Evolutionary conservation across 2,113 vertebrate species (phyloP), one percentile per base, ranked within the genome.

Genomic region (Helogale parvula): DNA sequence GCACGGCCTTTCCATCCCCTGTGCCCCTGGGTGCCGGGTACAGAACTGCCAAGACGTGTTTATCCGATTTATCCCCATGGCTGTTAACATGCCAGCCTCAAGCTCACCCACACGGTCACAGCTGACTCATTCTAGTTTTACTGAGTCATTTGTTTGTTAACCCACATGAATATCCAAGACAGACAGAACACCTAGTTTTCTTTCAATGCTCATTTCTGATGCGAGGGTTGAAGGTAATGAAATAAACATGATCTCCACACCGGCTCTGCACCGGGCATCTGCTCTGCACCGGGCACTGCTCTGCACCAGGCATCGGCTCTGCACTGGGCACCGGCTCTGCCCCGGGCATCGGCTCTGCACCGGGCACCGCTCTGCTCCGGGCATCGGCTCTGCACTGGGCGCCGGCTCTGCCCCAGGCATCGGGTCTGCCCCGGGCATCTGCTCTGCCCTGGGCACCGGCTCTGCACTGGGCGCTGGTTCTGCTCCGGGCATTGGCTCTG

Each of bases 61-160:
- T 16, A 7, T 7, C 27, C 29, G 0, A 0, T 35, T 45, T 17
- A 7, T 7, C 21, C 69, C 29, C 0, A 0, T 7, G 41, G 71
- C 77, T 23, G 19, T 68, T 33, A 2, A 72, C 65, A 7, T 54
- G 15, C 16, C 2, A 35, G 95, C 21, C 63, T 93, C 1, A 1
- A 93, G 54, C 41, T 11, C 8, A 1, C 31, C 31, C 19, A 25
- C 65, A 82, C 25, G 0, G 23, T 38, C 71, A 65, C 0, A 19
- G 52, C 71, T 72, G 80, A 69, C 29, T 65, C 47, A 52, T 16
- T 29, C 47, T 29, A 29, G 74, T 50, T 65, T 17, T 21, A 54
- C 3, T n/a, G 41, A 63, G 65, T 50, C 68, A 21, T 27, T 60
- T 0, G 16, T 27, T 71, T 47, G 45, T 63, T 52, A 77, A 41